Percentiles rank a stretch among this genome's conserved stretches.
These are phyloP conservation scores for Emydura subglobosa DNA, from an alignment of 2,113 vertebrate species.

Conservation along the genomic window DNA sequence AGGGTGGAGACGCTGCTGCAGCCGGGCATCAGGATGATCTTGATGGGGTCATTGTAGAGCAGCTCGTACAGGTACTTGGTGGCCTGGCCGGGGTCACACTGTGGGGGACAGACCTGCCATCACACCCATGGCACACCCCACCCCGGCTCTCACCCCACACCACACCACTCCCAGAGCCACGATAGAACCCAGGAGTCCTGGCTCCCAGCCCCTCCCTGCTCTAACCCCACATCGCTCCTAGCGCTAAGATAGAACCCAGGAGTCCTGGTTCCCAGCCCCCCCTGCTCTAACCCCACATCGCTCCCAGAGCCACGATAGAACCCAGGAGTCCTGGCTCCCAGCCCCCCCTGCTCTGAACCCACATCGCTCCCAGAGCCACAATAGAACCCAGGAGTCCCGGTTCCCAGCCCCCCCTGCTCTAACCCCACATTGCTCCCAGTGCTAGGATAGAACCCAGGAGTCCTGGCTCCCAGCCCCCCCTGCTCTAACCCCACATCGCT, in stretches of 20 bases:
- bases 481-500: not conserved
- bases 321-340: not conserved
- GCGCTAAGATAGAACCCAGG: not conserved
- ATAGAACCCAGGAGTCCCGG: not conserved
- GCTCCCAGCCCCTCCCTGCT: not conserved
- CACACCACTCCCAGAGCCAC: not conserved
- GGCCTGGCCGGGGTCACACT: slow-evolving; percentile 95
- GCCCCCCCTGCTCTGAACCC: not conserved
- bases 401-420: too few relatives aligned
- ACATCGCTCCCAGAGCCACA: not conserved
- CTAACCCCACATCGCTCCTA: not conserved
- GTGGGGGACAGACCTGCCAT: not conserved
- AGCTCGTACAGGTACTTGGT: slow-evolving; percentile 95
- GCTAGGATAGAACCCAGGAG: too few relatives aligned
- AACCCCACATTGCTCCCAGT: too few relatives aligned
- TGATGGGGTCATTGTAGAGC: slow-evolving; percentile 95
- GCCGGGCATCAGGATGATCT: slow-evolving; percentile 95
- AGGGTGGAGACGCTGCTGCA: slow-evolving; percentile 95
- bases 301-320: too few relatives aligned
- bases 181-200: not conserved
- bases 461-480: not conserved
- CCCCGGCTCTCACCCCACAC: not conserved
- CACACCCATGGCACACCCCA: not conserved
- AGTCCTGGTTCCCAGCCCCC: too few relatives aligned
- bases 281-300: not conserved